phyloP scores from a whole-genome alignment of 2,113 vertebrate species.

The Nicator chloris region DNA sequence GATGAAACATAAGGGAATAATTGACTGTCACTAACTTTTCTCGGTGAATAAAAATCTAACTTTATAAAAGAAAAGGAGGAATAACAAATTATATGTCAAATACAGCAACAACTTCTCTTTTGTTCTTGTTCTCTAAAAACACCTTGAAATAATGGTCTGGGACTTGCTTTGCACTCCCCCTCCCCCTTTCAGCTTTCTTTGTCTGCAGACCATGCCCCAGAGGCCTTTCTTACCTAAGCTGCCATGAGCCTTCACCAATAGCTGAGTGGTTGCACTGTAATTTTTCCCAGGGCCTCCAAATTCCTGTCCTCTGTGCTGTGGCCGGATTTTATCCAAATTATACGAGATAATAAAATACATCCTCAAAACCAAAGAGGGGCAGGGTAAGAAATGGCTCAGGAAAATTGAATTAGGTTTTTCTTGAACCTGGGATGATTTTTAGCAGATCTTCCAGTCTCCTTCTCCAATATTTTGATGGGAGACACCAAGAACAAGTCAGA shows the following conservation, averaged over 20 bases:
- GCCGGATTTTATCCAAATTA: neutral
- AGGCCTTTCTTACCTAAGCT: neutral
- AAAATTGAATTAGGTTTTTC: neutral
- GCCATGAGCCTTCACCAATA: neutral
- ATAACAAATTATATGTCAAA: constrained; percentile 13
- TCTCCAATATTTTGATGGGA: neutral
- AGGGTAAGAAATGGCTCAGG: neutral
- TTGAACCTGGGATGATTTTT: neutral
- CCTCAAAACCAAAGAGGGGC: neutral
- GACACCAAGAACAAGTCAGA: neutral
- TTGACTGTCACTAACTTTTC: constrained; percentile 3
- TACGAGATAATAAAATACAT: neutral
- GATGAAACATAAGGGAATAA: neutral
- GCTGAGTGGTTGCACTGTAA: neutral
- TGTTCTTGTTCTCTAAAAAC: neutral
- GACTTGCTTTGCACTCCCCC: neutral
- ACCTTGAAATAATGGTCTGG: neutral
- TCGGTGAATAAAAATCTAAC: neutral
- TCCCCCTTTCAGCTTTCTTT: neutral
- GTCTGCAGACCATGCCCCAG: neutral
- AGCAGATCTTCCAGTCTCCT: neutral
- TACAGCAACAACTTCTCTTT: neutral
- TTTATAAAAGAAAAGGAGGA: constrained; percentile 29
- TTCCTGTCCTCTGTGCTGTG: neutral
- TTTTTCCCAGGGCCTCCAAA: neutral